phyloP scores from a whole-genome alignment of 2,888 invertebrate species.

The Adineta ricciae region DNA sequence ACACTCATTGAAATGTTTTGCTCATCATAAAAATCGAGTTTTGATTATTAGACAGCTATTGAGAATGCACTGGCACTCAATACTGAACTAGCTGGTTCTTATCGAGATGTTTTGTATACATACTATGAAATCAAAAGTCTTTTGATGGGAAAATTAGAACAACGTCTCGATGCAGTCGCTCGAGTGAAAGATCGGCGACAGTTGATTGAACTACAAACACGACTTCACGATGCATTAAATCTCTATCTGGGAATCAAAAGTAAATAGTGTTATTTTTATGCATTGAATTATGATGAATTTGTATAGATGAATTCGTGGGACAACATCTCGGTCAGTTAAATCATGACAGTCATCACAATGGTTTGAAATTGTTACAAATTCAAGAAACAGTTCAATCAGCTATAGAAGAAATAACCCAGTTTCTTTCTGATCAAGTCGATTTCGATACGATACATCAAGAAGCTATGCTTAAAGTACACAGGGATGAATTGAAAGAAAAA shows the following conservation, averaged over 20 bases:
- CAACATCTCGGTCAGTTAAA: conserved; percentile 20
- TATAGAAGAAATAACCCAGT: conserved; percentile 15
- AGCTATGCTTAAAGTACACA: conserved; percentile 26
- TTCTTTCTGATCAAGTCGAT: conserved; percentile 30
- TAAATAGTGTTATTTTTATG: not conserved
- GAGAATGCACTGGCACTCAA: not conserved
- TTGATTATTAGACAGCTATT: not conserved
- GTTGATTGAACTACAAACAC: conserved; percentile 25
- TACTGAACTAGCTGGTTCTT: conserved; percentile 23
- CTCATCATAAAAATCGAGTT: not conserved
- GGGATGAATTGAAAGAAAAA: conserved; percentile 29
- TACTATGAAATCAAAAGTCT: conserved; percentile 11
- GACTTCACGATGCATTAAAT: conserved; percentile 25
- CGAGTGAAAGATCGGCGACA: conserved; percentile 23
- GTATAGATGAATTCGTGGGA: conserved; percentile 23
- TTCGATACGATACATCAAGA: conserved; percentile 22
- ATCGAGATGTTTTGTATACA: conserved; percentile 22
- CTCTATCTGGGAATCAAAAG: conserved; percentile 20
- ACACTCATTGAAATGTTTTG: not conserved
- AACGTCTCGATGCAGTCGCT: not conserved
- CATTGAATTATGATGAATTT: not conserved
- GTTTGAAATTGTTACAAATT: conserved; percentile 17
- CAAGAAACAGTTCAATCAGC: conserved; percentile 26
- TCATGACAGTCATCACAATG: conserved; percentile 20
- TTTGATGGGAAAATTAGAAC: conserved; percentile 25